Base-by-base conservation (phyloP, 2,797 vertebrate genomes). In the Hybognathus amarus region DNA sequence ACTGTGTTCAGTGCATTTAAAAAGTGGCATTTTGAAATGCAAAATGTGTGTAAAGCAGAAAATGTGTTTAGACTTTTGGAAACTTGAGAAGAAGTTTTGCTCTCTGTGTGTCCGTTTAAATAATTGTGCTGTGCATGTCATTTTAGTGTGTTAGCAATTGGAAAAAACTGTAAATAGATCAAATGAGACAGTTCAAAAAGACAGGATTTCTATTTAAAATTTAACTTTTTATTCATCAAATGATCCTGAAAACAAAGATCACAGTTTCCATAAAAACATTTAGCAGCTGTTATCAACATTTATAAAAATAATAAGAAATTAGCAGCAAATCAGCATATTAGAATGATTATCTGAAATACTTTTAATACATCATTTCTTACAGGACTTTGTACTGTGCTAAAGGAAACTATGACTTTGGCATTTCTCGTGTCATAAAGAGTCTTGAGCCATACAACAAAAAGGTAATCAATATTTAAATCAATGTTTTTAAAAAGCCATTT, bases 391-490 rank as follows among this genome's bases (percentile, higher is more conserved):
- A 99, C 86, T 99, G 97, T 33, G 97, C 97, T 54, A 99, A 98
- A 69, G 97, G 97, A 36, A 99, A 99, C 92, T 98, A 98, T 36
- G 97, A 99, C 83, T 99, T 99, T 0, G 98, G 98, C 56, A 97
- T 99, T 91, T 97, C 97, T 40, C 95, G 97, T 13, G 96, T 99
- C 82, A 98, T 98, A 90, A 98, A 98, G 91, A 99, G 97, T 89
- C 93, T 99, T 92, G 97, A 99, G 91, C 98, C 97, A 0, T 99
- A 98, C 86, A 97, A 96, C 87, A 98, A 99, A 88, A 99, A 99
- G 95, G 96, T 95, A 76, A 56, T 87, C 0, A 66, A 45, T 83
- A 33, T 83, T 63, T 40, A 12, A 50, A 3, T 13, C 22, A 22
- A 42, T 77, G 5, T 68, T 54, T 81, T 40, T 50, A 33, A 36